These are phyloP conservation scores for Parapsyche elsis DNA, from an alignment of 1,140 invertebrate species.

Conservation along the genomic window DNA sequence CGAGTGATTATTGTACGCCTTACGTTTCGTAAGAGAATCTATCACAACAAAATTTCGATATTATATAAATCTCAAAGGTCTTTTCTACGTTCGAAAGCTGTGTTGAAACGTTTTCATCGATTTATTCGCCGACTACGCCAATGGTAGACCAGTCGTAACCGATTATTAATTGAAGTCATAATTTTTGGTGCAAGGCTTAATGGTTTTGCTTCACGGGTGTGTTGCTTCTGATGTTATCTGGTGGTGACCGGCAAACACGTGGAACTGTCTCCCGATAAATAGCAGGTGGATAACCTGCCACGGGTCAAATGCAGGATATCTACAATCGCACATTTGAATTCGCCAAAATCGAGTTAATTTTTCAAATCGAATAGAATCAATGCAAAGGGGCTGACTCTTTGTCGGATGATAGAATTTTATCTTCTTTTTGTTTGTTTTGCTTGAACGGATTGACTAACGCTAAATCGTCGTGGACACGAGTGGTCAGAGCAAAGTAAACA, in stretches of 20 bases:
- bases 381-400: no score
- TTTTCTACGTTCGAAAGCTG: no score
- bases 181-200: constrained; percentile 40
- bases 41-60: no score
- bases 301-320: neutral
- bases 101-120: no score
- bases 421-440: neutral
- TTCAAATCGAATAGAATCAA: no score
- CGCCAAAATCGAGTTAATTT: no score
- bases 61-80: no score
- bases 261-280: constrained; percentile 34
- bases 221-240: constrained; percentile 36
- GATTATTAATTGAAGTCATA: constrained; percentile 43
- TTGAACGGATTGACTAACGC: constrained; percentile 11
- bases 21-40: no score
- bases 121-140: neutral
- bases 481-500: constrained; percentile 33
- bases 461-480: constrained; percentile 8
- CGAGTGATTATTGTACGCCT: no score
- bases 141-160: neutral
- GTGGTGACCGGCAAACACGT: constrained; percentile 33
- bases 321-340: no score
- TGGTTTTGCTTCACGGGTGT: constrained; percentile 37
- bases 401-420: no score
- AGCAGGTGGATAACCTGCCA: constrained; percentile 22